These are phyloP conservation scores for Fratercula arctica DNA, from an alignment of 2,797 vertebrate species.

Conservation along the genomic window DNA sequence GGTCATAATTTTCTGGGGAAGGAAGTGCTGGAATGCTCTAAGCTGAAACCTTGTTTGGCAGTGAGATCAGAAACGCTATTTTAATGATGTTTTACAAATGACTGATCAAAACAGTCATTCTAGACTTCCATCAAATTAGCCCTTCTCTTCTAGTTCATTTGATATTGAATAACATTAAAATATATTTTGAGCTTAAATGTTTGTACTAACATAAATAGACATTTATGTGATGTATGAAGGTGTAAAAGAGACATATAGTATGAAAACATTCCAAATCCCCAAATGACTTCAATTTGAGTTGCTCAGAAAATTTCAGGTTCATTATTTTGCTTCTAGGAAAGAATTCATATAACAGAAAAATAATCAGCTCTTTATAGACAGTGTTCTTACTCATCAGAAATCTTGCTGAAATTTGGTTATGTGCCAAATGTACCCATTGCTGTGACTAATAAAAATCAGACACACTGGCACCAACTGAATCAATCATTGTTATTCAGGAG, in stretches of 20 bases:
- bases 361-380: background rate
- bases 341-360: background rate
- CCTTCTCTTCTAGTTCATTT: conserved; percentile 1
- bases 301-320: background rate
- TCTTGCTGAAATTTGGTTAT: background rate
- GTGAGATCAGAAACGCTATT: background rate
- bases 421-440: background rate
- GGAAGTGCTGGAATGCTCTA: background rate
- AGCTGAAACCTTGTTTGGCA: background rate
- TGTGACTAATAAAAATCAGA: background rate
- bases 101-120: background rate
- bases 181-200: background rate
- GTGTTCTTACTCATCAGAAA: background rate
- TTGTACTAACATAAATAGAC: background rate
- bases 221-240: background rate
- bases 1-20: background rate
- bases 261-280: background rate
- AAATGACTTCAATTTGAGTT: background rate
- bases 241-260: background rate
- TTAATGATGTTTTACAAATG: background rate
- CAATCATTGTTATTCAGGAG: background rate
- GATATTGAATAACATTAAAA: background rate
- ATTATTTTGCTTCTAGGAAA: background rate
- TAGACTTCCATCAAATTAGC: background rate
- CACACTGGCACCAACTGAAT: background rate